Percentiles rank a stretch among this genome's conserved stretches.
Evolutionary conservation across 2,888 invertebrate genomes (phyloP).

Genomic region (Rhagonycha lutea): DNA sequence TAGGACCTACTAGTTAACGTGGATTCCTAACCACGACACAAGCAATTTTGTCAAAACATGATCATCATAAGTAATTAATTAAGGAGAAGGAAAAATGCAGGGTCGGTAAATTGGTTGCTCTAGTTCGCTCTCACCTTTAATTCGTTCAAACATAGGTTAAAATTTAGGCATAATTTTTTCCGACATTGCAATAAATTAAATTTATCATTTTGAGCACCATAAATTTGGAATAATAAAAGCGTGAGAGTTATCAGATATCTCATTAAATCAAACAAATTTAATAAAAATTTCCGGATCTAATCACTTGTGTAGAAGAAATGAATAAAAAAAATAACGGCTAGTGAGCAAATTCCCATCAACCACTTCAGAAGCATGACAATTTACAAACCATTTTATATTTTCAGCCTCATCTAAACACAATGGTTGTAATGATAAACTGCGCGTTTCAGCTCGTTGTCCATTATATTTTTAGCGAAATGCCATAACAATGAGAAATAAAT

Average conservation of each 20-base stretch:
- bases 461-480: constrained; percentile 44
- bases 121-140: not conserved
- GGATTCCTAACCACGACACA: too few relatives aligned
- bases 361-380: constrained; percentile 35
- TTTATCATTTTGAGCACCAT: not conserved
- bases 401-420: constrained; percentile 45
- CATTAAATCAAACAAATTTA: not conserved
- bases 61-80: too few relatives aligned
- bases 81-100: too few relatives aligned
- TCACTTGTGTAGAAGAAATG: constrained; percentile 2
- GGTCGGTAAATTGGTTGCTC: too few relatives aligned
- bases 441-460: constrained; percentile 42
- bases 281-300: constrained; percentile 3
- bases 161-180: not conserved
- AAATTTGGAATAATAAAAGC: not conserved
- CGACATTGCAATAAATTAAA: not conserved
- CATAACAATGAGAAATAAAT: constrained; percentile 44
- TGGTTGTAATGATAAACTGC: constrained; percentile 45
- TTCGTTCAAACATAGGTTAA: not conserved
- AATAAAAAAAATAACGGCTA: constrained; percentile 18
- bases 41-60: too few relatives aligned
- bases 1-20: too few relatives aligned
- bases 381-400: constrained; percentile 49
- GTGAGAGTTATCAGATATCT: not conserved
- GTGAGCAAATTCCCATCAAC: constrained; percentile 17